Percentiles rank a stretch among this genome's conserved stretches.
phyloP scores from a whole-genome alignment of 1,140 invertebrate genomes.

The Lasioglossum albipes region DNA sequence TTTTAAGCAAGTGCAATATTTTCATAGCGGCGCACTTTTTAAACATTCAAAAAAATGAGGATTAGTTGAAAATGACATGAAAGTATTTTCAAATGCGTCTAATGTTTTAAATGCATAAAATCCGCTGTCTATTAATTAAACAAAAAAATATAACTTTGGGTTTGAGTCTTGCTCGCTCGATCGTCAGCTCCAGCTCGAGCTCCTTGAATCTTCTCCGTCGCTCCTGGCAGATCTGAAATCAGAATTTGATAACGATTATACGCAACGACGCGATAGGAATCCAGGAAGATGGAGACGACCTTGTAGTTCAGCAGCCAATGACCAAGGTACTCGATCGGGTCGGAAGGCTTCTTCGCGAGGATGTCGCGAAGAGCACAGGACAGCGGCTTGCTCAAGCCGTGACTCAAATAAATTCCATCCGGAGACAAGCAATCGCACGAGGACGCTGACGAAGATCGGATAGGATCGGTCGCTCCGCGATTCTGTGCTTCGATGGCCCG shows the following conservation, averaged over 20 bases:
- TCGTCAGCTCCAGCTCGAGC: conserved; percentile 50
- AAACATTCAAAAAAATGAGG: no score
- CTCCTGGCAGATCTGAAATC: conserved; percentile 60
- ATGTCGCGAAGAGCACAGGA: conserved; percentile 62
- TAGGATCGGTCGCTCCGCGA: conserved; percentile 14
- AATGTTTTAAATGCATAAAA: no score
- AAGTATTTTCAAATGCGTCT: no score
- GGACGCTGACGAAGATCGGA: conserved; percentile 12
- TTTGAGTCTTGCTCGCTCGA: conserved; percentile 38
- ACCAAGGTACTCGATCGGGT: conserved; percentile 72
- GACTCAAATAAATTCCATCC: conserved; percentile 54
- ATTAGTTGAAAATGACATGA: no score
- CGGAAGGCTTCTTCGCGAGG: conserved; percentile 60
- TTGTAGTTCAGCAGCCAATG: conserved; percentile 70
- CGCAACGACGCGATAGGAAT: no score
- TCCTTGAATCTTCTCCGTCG: conserved; percentile 46
- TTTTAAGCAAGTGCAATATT: no score
- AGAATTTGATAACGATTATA: no score
- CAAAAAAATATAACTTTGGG: conserved; percentile 19
- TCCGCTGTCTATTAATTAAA: background rate
- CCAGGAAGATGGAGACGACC: conserved; percentile 31
- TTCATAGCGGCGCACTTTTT: no score
- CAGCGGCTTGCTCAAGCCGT: conserved; percentile 54
- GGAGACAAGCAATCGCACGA: conserved; percentile 21
- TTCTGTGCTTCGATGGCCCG: conserved; percentile 5